Evolutionary conservation across 2,113 vertebrate species (phyloP), one percentile per base, ranked within the genome.

Genomic region (Taurulus bubalis): DNA sequence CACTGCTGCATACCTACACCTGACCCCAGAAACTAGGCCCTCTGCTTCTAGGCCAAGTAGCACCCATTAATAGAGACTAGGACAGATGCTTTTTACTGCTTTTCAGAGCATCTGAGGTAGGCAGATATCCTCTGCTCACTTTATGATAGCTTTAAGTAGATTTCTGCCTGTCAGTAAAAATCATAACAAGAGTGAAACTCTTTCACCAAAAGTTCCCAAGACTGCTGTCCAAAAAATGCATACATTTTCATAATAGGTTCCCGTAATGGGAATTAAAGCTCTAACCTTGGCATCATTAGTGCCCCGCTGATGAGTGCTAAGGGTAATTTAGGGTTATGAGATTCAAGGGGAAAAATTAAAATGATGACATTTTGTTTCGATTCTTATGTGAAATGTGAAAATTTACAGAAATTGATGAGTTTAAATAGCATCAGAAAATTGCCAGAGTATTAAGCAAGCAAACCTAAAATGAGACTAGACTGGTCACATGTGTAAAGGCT

Each of bases 31-130:
- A 95, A 91, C 87, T 94, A 94, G 93, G 92, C 79, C 83, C 87
- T 89, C 84, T 84, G 79, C 91, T 94, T 95, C 91, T 94, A 93
- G 95, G 93, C 87, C 93, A 93, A 83, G 82, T 60, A 81, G 76
- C 65, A 84, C 59, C 93, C 91, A 93, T 92, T 93, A 94, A 94
- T 94, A 95, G 94, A 95, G 91, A 94, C 83, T 81, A 82, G 90
- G 88, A 89, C 91, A 92, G 81, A 63, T 36, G 81, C 49, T 71
- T 84, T 87, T 85, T 86, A 45, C 77, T 85, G 76, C 65, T 84
- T 87, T 63, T 86, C 79, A 83, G 75, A 76, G 85, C 85, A 87
- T 89, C 75, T 71, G 64, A 90, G 63, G 66, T 69, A 71, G 62
- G 60, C 76, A 86, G 80, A 66, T 62, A 79, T 76, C 67, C 63